These are phyloP conservation scores for Tiaroga cobitis DNA, from an alignment of 2,797 vertebrate species.

Conservation along the genomic window DNA sequence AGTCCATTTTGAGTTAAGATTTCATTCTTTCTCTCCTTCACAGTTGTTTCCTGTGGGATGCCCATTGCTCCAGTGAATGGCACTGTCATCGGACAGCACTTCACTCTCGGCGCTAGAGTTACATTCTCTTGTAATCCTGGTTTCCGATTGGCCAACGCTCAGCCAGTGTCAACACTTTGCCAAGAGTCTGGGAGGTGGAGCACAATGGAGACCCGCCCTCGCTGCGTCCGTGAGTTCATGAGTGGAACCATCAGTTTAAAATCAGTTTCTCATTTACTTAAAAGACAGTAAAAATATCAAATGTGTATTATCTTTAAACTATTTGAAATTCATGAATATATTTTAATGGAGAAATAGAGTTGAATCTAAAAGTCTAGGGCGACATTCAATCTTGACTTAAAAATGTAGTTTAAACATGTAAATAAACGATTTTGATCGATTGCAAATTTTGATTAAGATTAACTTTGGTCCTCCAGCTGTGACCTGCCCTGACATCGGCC, in stretches of 20 bases:
- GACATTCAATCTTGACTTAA: neutral
- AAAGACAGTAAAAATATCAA: neutral
- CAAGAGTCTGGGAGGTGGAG: constrained; percentile 92
- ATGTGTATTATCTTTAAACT: neutral
- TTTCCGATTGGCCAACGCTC: constrained; percentile 82
- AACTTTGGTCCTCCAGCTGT: constrained; percentile 78
- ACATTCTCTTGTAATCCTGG: constrained; percentile 90
- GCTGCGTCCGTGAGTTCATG: constrained; percentile 86
- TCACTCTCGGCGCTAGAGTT: constrained; percentile 88
- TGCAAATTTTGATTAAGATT: neutral
- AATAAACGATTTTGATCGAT: neutral
- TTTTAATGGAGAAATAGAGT: neutral
- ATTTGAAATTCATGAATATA: neutral
- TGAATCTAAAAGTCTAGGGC: neutral
- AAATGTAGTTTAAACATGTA: neutral
- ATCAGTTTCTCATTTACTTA: neutral
- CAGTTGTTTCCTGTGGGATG: constrained; percentile 94
- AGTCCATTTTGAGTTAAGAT: neutral
- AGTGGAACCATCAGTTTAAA: neutral
- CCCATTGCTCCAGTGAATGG: constrained; percentile 89
- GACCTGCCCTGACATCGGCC: constrained; percentile 88
- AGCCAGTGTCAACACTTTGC: constrained; percentile 82
- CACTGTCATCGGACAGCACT: constrained; percentile 90
- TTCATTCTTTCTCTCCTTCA: constrained; percentile 16
- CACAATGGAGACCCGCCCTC: constrained; percentile 84